Evolutionary conservation across 1,140 invertebrate species (phyloP), one percentile per base, ranked within the genome.

Genomic region (Lasioglossum baleicum): DNA sequence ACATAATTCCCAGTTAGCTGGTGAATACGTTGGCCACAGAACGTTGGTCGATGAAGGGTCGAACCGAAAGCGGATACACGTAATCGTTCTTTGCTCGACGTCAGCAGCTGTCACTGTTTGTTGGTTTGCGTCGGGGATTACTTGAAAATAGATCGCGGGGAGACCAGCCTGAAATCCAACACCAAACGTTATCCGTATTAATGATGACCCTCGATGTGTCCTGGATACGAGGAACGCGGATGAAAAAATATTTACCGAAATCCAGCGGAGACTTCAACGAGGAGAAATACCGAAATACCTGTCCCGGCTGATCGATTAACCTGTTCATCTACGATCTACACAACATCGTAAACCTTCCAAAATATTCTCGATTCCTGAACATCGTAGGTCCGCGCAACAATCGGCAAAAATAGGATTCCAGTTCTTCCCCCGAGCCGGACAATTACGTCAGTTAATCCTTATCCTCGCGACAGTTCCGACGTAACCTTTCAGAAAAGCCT

Each of bases 101-200:
- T 85, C 66, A 84, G 48, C 83, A 85, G 84, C 92, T 92, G 91
- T 91, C 84, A 90, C 84, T 91, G 88, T 92, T 92, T 91, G 91
- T 91, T 91, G 91, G 88, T 91, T 92, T 90, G 89, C 86, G 75
- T 70, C 60, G 79, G 88, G 91, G 92, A 92, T 92, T 92, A 92
- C 87, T 91, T 86, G 89, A 90, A 91, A 91, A 91, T 90, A 92
- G 89, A 90, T 92, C 86, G 81, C 81, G 72, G 87, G 88, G 87
- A 88, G 86, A 87, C 80, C 73, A 64, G 67, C 63, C 13, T 84
- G 86, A 88, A 90, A 91, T 84, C 83, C 85, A 91, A 91, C 88
- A 85, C 87, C 80, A 66, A 68, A 63, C 82, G 72, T 91, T 91
- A 92, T 92, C 91, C 88, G 83, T 90, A 91, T 92, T 90, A 90